A percentile compares a stretch with the other conserved stretches of the same genome.
phyloP scores from a whole-genome alignment of 2,113 vertebrate genomes.

The Phoenicopterus ruber region DNA sequence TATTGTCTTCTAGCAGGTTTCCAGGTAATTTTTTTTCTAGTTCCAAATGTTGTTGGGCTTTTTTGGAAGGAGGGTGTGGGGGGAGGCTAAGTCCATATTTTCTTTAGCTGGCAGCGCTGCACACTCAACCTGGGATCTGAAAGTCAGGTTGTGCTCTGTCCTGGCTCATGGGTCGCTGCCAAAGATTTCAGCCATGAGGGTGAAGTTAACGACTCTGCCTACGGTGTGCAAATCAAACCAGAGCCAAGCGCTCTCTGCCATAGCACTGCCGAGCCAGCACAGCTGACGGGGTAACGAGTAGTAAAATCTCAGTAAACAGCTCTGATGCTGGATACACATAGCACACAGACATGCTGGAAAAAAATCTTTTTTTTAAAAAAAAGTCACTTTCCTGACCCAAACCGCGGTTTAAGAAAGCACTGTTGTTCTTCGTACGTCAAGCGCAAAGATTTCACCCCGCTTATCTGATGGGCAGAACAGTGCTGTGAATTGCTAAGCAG shows the following conservation, averaged over 20 bases:
- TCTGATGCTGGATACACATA: background rate
- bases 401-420: background rate
- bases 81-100: background rate
- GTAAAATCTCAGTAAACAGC: slow-evolving; percentile 55
- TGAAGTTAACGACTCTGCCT: slow-evolving; percentile 30
- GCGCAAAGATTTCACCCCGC: background rate
- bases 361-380: background rate
- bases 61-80: background rate
- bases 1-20: background rate
- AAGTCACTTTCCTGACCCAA: background rate
- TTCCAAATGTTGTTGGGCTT: background rate
- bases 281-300: slow-evolving; percentile 55
- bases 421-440: background rate
- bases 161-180: background rate
- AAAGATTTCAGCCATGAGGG: background rate
- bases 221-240: background rate
- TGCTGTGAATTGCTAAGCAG: background rate
- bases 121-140: background rate
- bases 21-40: background rate
- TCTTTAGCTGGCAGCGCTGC: background rate
- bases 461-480: slow-evolving; percentile 26
- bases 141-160: background rate
- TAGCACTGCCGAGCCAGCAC: background rate
- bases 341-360: background rate
- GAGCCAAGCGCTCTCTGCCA: background rate